Base-by-base conservation (phyloP, 2,888 invertebrate genomes). In the Hartigia nigra region DNA sequence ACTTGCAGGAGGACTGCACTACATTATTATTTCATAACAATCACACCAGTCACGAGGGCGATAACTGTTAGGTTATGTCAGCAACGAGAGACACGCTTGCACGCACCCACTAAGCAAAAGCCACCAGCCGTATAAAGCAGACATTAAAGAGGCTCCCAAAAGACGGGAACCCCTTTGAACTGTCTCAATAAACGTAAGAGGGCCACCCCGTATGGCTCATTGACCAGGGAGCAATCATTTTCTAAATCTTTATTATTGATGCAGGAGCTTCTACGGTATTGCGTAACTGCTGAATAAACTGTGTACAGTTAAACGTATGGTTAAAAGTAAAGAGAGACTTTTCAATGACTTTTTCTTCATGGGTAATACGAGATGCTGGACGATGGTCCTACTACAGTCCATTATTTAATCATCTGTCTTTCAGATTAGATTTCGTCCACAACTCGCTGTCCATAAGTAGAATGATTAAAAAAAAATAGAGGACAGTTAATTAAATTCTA, bases 11-110 rank as follows among this genome's bases (percentile, higher is more conserved):
- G 31, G 12, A 75, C 80, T 78, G 81, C 82, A 78, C 82, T 81
- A 81, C 84, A 89, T 89, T 89, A 89, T 87, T 90, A 89, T 89
- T 90, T 88, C 87, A 89, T 88, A 87, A 88, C 86, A 88, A 88
- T 90, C 86, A 85, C 86, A 85, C 84, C 83, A 82, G 78, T 72
- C 84, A 81, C 82, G 82, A 81, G 86, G 83, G 86, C 86, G 87
- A 88, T 88, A 88, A 88, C 86, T 86, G 86, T 87, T 87, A 82
- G 83, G 85, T 83, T 84, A 82, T 34, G 72, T 32, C 72, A 31
- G 72, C 34, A 31, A 31, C 9, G 31, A 34, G 72, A 34, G 55
- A 55, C 55, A 55, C 55, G 55, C 55, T 55, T 55, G 55, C 55
- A 55, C 55, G 55, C 55, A 55, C 55, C 55, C 55, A 55, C 55